A percentile compares a stretch with the other conserved stretches of the same genome.
These are phyloP conservation scores for Diarsia rubi DNA, from an alignment of 2,888 invertebrate species.

Conservation along the genomic window DNA sequence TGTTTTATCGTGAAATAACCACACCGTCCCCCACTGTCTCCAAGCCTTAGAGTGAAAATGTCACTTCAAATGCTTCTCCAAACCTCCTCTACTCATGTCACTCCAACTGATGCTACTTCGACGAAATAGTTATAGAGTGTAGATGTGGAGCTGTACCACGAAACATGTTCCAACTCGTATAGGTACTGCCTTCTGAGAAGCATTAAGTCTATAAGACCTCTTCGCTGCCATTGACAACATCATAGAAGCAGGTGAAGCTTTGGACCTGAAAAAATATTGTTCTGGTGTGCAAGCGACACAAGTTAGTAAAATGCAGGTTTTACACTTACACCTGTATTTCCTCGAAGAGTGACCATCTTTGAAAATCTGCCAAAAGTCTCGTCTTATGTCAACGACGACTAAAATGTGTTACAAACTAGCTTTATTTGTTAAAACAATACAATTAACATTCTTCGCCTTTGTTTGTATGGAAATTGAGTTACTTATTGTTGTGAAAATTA, in stretches of 20 bases:
- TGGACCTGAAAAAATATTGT: background rate
- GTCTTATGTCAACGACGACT: constrained; percentile 17
- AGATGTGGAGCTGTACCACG: background rate
- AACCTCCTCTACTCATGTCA: too few species aligned
- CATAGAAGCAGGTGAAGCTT: background rate
- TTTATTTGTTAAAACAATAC: constrained; percentile 33
- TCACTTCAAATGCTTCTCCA: background rate
- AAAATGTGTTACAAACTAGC: constrained; percentile 28
- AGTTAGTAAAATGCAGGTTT: background rate
- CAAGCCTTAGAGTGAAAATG: background rate
- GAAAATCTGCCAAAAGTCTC: constrained; percentile 42
- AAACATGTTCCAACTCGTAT: background rate
- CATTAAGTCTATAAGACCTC: background rate
- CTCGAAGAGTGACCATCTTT: background rate
- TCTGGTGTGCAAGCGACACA: background rate
- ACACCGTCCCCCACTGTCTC: background rate
- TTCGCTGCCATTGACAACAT: background rate
- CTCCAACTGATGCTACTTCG: background rate
- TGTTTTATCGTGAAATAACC: background rate
- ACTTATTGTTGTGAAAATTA: background rate
- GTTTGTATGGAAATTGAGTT: constrained; percentile 17
- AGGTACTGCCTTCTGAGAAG: background rate
- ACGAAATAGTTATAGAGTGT: background rate
- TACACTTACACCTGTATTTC: background rate
- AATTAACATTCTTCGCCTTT: constrained; percentile 12